Base-by-base conservation (phyloP, 1,140 invertebrate genomes). In the Phymorhynchus buccinoides region DNA sequence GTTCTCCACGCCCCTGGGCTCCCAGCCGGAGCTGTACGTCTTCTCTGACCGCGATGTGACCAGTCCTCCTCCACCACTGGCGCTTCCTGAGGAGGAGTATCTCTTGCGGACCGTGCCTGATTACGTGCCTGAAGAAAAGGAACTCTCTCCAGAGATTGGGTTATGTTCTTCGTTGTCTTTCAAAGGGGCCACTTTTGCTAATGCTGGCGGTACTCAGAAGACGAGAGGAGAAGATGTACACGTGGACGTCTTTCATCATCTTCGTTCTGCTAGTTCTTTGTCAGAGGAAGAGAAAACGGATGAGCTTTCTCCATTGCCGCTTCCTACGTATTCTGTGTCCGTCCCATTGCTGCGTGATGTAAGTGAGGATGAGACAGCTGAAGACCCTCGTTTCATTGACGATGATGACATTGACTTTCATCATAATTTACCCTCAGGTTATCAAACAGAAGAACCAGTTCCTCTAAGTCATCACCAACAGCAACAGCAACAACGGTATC, bases 1-100 rank as follows among this genome's bases (percentile, higher is more conserved):
- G 9, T 75, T 75, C 37, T 75, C 37, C 37, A 75, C 73, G 14
- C 73, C 73, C 6, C 73, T 75, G 14, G 73, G 73, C 35, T 75
- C 73, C 35, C 32, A 75, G 32, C 73, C 35, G 4, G 73, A 75
- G 56, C 56, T 62, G 14, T 62, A 62, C 56, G 56, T 62, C 56
- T 62, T 62, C 56, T 62, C 56, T 14, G 56, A 62, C 1, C 56
- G 56, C 4, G 48, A 52, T 52, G 12, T 52, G 48, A 27, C 14
- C 56, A 62, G 56, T 22, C 56, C 56, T 16, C 14, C 56, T 22
- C 56, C 56, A 27, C 14, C 56, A 27, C 12, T 62, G 18, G 22
- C 22, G 18, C 56, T 62, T 12, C 56, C 18, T 62, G 56, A 22
- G 22, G 56, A 62, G 56, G 56, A 62, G 56, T 62, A 22, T 27